phyloP scores from a whole-genome alignment of 2,888 invertebrate genomes.

The Iselma pallidipennis region DNA sequence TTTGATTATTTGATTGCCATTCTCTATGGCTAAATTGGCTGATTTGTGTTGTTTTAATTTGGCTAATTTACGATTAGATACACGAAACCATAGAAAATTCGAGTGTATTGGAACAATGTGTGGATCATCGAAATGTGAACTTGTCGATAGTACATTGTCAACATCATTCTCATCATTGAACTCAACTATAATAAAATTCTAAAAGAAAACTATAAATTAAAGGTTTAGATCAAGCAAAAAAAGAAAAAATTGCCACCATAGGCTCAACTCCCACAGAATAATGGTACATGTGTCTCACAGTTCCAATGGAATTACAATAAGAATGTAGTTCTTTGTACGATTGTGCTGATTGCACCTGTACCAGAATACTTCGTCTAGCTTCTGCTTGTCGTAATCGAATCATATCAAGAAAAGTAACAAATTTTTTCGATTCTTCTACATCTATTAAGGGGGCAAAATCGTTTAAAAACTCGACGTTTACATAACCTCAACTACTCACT shows the following conservation, averaged over 20 bases:
- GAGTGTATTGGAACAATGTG: slow-evolving; percentile 69
- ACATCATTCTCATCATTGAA: slow-evolving; percentile 63
- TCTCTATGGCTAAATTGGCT: slow-evolving; percentile 45
- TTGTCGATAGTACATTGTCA: slow-evolving; percentile 60
- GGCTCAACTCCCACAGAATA: slow-evolving; percentile 57
- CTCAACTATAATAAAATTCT: slow-evolving; percentile 79
- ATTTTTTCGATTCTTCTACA: slow-evolving; percentile 19
- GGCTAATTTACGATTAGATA: slow-evolving; percentile 40
- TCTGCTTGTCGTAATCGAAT: slow-evolving; percentile 64
- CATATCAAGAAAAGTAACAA: slow-evolving; percentile 61
- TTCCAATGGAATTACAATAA: slow-evolving; percentile 71
- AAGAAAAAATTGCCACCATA: slow-evolving; percentile 50
- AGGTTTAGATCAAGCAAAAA: not conserved
- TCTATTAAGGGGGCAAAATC: not conserved
- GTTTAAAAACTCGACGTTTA: not conserved
- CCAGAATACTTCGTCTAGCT: slow-evolving; percentile 71
- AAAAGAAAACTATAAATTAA: slow-evolving; percentile 37
- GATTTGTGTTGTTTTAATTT: slow-evolving; percentile 43
- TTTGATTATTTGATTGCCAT: slow-evolving; percentile 57
- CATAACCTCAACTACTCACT: slow-evolving; percentile 16
- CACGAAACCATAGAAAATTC: slow-evolving; percentile 73
- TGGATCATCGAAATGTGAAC: slow-evolving; percentile 62
- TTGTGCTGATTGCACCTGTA: slow-evolving; percentile 75
- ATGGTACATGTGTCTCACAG: slow-evolving; percentile 67
- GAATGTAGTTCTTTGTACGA: slow-evolving; percentile 69